These are phyloP conservation scores for Oopsacas minuta DNA, from an alignment of 37 sponge, comb jelly and placozoan species.

Conservation along the genomic window DNA sequence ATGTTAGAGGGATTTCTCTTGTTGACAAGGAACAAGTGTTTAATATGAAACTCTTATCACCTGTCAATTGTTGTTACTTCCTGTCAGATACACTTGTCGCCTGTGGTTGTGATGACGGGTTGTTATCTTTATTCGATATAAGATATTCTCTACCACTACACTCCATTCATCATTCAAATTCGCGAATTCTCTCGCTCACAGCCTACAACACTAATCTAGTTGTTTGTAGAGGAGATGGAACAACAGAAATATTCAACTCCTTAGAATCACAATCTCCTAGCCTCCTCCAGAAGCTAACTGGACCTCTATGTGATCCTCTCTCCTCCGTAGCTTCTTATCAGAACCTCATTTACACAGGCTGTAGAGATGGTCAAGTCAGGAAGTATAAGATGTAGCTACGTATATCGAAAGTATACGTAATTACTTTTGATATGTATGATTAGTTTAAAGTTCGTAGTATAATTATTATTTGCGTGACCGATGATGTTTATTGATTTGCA, in stretches of 20 bases:
- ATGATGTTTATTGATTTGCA: no score
- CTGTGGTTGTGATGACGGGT: conserved; percentile 3
- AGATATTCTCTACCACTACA: not conserved
- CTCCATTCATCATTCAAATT: not conserved
- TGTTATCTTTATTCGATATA: not conserved
- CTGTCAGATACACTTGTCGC: not conserved
- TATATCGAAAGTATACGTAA: not conserved
- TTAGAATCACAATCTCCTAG: not conserved
- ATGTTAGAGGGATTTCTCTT: not conserved
- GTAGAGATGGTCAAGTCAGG: not conserved
- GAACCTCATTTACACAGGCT: not conserved
- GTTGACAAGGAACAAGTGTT: not conserved
- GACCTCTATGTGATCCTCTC: not conserved
- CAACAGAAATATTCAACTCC: not conserved
- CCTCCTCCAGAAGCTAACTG: not conserved
- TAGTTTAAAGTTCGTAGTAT: no score
- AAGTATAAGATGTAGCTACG: not conserved
- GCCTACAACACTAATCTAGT: not conserved
- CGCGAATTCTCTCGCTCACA: not conserved
- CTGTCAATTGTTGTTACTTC: not conserved
- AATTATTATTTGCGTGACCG: no score
- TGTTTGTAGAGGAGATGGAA: not conserved
- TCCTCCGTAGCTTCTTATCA: not conserved
- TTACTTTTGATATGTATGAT: not conserved
- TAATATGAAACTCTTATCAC: not conserved